Conservation (phyloP, 2,797 vertebrate genomes). For the Epinephelus malabaricus region DNA sequence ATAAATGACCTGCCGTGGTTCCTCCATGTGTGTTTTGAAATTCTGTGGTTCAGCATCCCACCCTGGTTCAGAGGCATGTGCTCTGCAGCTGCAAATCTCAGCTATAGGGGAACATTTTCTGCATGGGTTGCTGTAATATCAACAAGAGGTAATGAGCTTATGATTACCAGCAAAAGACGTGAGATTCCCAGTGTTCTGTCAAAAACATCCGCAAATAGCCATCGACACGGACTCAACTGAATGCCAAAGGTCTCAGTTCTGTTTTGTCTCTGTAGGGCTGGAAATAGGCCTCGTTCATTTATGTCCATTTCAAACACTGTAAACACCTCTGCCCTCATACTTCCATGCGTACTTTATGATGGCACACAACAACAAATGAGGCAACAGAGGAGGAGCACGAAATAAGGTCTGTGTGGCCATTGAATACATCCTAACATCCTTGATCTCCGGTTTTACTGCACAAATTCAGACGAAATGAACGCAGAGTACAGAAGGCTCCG, state of each 20-base stretch:
- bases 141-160: slow-evolving; percentile 21
- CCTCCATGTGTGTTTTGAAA: slow-evolving; percentile 44
- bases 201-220: neutral
- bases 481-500: too few relatives aligned
- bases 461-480: too few relatives aligned
- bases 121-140: slow-evolving; percentile 20
- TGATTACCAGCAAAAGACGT: slow-evolving; percentile 13
- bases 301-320: too few relatives aligned
- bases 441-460: too few relatives aligned
- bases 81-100: slow-evolving; percentile 54
- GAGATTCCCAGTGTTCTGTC: neutral
- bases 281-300: neutral
- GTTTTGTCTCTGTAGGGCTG: neutral
- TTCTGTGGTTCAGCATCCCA: slow-evolving; percentile 45
- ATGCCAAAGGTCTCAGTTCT: neutral
- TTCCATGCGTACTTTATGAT: too few relatives aligned
- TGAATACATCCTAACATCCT: too few relatives aligned
- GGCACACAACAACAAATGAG: too few relatives aligned
- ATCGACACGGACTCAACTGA: neutral
- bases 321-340: too few relatives aligned
- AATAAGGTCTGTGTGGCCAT: too few relatives aligned
- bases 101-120: slow-evolving; percentile 12
- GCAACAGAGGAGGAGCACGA: too few relatives aligned
- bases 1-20: slow-evolving; percentile 54
- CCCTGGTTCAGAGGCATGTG: slow-evolving; percentile 42